Base-by-base conservation (phyloP, 2,888 invertebrate genomes). In the Brassicogethes aeneus region DNA sequence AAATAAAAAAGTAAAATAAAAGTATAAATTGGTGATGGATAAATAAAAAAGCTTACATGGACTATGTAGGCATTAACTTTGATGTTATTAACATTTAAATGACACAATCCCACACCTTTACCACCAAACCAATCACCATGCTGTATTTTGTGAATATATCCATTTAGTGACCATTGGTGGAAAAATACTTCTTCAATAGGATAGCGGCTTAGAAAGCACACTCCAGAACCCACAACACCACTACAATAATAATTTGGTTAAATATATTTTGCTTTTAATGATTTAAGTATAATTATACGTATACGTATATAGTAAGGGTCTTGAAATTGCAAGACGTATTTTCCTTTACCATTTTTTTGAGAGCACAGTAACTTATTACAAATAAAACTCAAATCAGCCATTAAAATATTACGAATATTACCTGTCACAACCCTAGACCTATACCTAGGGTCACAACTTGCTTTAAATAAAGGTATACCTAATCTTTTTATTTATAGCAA, bases 61-160 rank as follows among this genome's bases (percentile, higher is more conserved):
- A 94, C 88, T 52, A 87, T 82, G 66, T 95, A 97, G 42, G 97
- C 71, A 68, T 95, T 86, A 39, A 97, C 72, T 37, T 72, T 70
- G 48, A 80, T 72, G 43, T 83, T 79, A 16, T 79, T 72, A 43
- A 81, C 72, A 52, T 77, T 73, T 32, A 92, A 74, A 55, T 79
- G 77, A 60, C 89, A 90, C 15, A 93, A 69, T 2, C 90, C 92
- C 31, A 93, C 81, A 8, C 92, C 94, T 73, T 99, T 99, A 2
- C 96, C 96, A 30, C 94, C 96, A 69, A 93, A 97, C 99, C 99
- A 99, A 66, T 99, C 99, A 1, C 93, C 97, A 64, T 97, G 97
- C 48, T 91, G 89, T 46, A 95, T 71, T 70, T 91, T 88, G 70
- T 95, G 89, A 34, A 94, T 85, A 62, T 95, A 97, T 2, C 99